phyloP scores from a whole-genome alignment of 2,797 vertebrate species.

The Esox lucius region DNA sequence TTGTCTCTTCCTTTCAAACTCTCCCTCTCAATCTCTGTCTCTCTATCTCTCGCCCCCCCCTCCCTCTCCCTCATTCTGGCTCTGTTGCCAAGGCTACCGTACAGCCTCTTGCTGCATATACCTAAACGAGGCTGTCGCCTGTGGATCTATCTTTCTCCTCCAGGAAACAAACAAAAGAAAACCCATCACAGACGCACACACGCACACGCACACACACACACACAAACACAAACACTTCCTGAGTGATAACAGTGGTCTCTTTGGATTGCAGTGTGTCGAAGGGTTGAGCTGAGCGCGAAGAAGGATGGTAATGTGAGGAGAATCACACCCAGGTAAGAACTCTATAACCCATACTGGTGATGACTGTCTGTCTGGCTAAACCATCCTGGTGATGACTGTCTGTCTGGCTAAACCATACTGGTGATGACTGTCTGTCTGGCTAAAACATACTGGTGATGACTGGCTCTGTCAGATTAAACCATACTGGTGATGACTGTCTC shows the following conservation, averaged over 20 bases:
- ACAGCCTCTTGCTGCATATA: constrained; percentile 80
- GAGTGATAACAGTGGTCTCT: not conserved
- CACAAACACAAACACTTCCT: constrained; percentile 5
- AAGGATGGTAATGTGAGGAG: not conserved
- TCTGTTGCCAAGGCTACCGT: constrained; percentile 81
- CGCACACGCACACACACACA: constrained; percentile 24
- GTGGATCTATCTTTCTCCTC: constrained; percentile 64
- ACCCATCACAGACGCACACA: constrained; percentile 36
- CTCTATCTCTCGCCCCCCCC: constrained; percentile 25
- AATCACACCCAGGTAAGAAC: constrained; percentile 10
- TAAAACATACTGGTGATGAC: not conserved
- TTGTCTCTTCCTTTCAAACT: constrained; percentile 41
- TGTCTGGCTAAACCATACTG: not conserved
- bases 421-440: not conserved
- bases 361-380: constrained; percentile 1
- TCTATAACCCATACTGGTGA: not conserved
- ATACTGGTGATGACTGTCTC: no score
- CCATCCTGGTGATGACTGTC: not conserved
- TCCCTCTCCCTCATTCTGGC: constrained; percentile 61
- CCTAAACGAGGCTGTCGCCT: constrained; percentile 74
- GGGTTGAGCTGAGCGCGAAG: not conserved
- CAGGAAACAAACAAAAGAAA: constrained; percentile 74
- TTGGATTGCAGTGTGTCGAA: not conserved
- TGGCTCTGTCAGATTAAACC: no score
- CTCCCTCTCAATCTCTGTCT: constrained; percentile 12